phyloP scores from a whole-genome alignment of 1,140 invertebrate species.

The Phenacoccus solenopsis region DNA sequence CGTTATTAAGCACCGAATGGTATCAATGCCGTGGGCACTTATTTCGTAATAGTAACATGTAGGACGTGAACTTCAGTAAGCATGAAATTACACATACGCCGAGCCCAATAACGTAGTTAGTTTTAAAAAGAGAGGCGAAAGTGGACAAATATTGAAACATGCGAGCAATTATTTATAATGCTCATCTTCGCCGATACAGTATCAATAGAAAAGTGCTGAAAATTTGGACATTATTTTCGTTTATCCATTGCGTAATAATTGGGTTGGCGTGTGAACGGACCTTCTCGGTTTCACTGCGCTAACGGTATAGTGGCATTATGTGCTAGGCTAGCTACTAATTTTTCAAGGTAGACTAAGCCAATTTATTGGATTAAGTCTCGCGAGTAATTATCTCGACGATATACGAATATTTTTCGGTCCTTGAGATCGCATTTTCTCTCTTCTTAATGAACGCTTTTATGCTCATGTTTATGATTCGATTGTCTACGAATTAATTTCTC shows the following conservation, averaged over 20 bases:
- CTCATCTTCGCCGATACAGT: not conserved
- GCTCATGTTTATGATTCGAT: no score
- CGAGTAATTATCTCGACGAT: not conserved
- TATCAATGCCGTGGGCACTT: not conserved
- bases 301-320: no score
- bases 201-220: no score
- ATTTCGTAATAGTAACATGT: constrained; percentile 3
- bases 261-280: no score
- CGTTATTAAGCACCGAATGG: not conserved
- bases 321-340: no score
- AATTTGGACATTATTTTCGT: no score
- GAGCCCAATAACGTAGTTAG: not conserved
- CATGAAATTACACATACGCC: not conserved
- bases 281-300: no score
- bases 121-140: not conserved
- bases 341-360: not conserved
- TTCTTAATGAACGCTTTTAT: not conserved
- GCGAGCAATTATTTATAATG: no score
- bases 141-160: not conserved
- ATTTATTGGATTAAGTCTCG: not conserved
- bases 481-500: no score
- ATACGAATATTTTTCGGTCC: not conserved
- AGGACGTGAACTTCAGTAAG: not conserved
- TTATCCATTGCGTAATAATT: no score
- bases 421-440: not conserved